Base-by-base conservation (phyloP, 2,113 vertebrate species). In the Eublepharis macularius region DNA sequence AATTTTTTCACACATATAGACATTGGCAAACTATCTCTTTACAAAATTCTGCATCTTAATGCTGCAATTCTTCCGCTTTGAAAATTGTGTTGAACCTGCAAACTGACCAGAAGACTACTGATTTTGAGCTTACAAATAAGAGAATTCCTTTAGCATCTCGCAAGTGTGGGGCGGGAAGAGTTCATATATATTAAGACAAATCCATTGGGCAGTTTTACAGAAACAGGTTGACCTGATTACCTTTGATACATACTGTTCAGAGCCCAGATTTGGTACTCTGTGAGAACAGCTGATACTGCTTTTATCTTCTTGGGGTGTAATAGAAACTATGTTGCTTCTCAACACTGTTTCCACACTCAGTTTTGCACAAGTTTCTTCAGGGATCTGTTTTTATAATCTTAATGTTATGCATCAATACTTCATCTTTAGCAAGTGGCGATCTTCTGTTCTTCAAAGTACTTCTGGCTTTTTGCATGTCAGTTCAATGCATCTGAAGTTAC, bases 341-440 rank as follows among this genome's bases (percentile, higher is more conserved):
- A 26, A 63, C 29, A 43, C 34, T 70, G 34, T 29, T 13, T 80
- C 34, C 65, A 77, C 12, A 57, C 19, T 82, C 36, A 75, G 32
- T 83, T 83, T 76, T 36, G 26, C 32, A 13, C 17, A 47, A 49
- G 21, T 17, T 43, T 73, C 24, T 73, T 13, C 24, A 24, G 51
- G 3, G 14, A 2, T 19, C 69, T 39, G 60, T 63, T 63, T 43
- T 81, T 84, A n/a, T n/a, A n/a, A n/a, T n/a, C n/a, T n/a, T n/a
- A n/a, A n/a, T n/a, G n/a, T 66, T 78, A 57, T 77, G 1, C 73
- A 34, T 0, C 78, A 60, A 68, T 54, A 7, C 70, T 4, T 0
- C 2, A 29, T 41, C 6, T 2, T 0, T 32, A 21, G 34, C 66
- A 0, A 49, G 0, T 70, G 32, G 21, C 72, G 45, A 1, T 80